A percentile compares a stretch with the other conserved stretches of the same genome.
phyloP scores from a whole-genome alignment of 1,140 invertebrate species.

The Pemphigus obesinymphae region DNA sequence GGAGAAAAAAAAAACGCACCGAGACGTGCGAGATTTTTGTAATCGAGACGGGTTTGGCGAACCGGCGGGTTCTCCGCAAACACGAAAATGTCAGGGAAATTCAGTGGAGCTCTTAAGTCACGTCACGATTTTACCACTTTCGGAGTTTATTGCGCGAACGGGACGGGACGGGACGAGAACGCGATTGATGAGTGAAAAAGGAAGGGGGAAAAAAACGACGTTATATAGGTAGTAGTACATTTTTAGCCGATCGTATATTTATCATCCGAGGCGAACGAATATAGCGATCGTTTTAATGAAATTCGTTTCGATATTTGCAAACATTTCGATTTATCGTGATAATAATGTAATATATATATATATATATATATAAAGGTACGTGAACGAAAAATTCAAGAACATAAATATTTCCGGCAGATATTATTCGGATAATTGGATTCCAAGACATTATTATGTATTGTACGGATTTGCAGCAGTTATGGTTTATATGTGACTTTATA shows the following conservation, averaged over 20 bases:
- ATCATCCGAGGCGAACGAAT: background rate
- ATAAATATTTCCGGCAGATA: background rate
- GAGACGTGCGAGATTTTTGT: conserved; percentile 18
- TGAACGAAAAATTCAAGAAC: background rate
- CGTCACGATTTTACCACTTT: background rate
- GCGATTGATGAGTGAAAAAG: background rate
- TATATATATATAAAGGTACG: background rate
- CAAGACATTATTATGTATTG: too few relatives aligned
- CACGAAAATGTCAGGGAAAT: background rate
- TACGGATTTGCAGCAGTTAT: too few relatives aligned
- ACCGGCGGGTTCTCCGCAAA: background rate
- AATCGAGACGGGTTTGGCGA: background rate
- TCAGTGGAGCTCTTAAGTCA: background rate
- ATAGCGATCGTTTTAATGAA: background rate
- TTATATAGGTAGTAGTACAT: too few relatives aligned
- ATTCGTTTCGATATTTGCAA: background rate
- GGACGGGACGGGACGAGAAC: background rate
- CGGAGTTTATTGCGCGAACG: background rate
- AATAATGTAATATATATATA: too few relatives aligned
- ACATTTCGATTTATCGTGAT: background rate
- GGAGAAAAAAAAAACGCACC: background rate
- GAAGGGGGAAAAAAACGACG: too few relatives aligned
- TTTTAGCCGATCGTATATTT: background rate
- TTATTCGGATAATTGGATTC: background rate
- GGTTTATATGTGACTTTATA: too few relatives aligned